Percentiles rank a stretch among this genome's conserved stretches.
These are phyloP conservation scores for Fissipunctia ypsillon DNA, from an alignment of 2,888 invertebrate species.

Conservation along the genomic window DNA sequence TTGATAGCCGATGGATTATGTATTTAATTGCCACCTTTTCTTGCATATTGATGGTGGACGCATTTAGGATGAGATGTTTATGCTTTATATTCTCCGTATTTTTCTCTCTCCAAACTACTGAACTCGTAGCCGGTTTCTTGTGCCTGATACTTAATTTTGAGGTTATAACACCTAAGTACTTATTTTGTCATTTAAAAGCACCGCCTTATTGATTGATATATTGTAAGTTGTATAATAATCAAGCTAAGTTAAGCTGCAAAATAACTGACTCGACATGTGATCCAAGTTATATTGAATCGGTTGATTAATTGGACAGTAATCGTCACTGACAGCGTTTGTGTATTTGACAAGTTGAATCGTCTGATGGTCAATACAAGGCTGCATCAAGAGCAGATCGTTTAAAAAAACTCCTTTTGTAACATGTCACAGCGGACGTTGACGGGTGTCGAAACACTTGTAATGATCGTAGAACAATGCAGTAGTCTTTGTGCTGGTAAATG, in stretches of 20 bases:
- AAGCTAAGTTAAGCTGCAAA: background rate
- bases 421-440: constrained; percentile 84
- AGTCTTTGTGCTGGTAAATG: constrained; percentile 80
- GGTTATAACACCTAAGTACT: background rate
- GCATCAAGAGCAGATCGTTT: constrained; percentile 71
- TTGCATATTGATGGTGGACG: constrained; percentile 76
- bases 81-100: constrained; percentile 41
- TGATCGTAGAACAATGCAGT: constrained; percentile 80
- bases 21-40: constrained; percentile 85
- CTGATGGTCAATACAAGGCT: constrained; percentile 78
- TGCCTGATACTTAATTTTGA: constrained; percentile 25
- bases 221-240: constrained; percentile 1
- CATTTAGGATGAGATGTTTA: constrained; percentile 69
- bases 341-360: constrained; percentile 71
- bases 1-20: constrained; percentile 85
- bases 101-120: constrained; percentile 20
- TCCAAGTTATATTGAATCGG: constrained; percentile 36
- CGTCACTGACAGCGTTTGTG: constrained; percentile 66
- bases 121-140: constrained; percentile 25
- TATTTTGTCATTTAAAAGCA: constrained; percentile 12
- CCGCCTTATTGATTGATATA: background rate
- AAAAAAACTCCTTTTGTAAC: constrained; percentile 79
- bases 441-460: constrained; percentile 86
- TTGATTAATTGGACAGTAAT: constrained; percentile 60
- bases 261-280: constrained; percentile 3